These are phyloP conservation scores for Drosophila robusta DNA, from an alignment of 2,888 invertebrate genomes.

Conservation along the genomic window DNA sequence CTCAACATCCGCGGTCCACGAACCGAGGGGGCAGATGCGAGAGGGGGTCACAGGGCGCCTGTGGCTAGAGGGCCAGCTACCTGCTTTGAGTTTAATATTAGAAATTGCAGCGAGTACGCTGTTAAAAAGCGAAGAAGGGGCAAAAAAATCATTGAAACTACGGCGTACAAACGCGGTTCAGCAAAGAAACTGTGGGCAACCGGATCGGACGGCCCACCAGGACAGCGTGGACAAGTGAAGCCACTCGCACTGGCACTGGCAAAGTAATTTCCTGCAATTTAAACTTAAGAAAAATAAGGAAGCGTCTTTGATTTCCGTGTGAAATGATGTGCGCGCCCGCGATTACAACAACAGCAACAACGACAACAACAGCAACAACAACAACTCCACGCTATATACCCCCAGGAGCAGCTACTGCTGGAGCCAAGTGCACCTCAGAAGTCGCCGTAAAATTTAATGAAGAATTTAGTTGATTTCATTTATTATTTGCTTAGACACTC, in stretches of 20 bases:
- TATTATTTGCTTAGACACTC: slow-evolving; percentile 86
- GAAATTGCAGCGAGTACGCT: slow-evolving; percentile 61
- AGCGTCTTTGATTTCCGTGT: slow-evolving; percentile 81
- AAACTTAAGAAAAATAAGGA: slow-evolving; percentile 80
- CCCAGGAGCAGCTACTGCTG: too few relatives aligned
- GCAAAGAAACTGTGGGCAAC: slow-evolving; percentile 9
- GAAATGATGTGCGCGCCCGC: slow-evolving; percentile 70
- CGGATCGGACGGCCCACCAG: background rate
- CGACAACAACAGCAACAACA: background rate
- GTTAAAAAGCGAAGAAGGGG: background rate
- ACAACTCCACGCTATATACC: too few relatives aligned
- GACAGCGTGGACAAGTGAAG: slow-evolving; percentile 38
- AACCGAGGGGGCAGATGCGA: background rate
- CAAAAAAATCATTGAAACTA: slow-evolving; percentile 44
- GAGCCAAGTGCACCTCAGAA: slow-evolving; percentile 5
- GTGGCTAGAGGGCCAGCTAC: slow-evolving; percentile 27
- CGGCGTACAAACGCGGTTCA: background rate
- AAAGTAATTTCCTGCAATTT: slow-evolving; percentile 82
- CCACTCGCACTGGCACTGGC: slow-evolving; percentile 57
- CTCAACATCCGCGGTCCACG: slow-evolving; percentile 60
- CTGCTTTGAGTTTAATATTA: slow-evolving; percentile 73
- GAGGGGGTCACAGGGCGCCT: background rate
- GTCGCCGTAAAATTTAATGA: slow-evolving; percentile 46
- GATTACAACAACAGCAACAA: slow-evolving; percentile 34
- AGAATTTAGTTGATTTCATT: slow-evolving; percentile 75